phyloP scores from a whole-genome alignment of 2,888 invertebrate genomes.

The Agonopterix subpropinquella region DNA sequence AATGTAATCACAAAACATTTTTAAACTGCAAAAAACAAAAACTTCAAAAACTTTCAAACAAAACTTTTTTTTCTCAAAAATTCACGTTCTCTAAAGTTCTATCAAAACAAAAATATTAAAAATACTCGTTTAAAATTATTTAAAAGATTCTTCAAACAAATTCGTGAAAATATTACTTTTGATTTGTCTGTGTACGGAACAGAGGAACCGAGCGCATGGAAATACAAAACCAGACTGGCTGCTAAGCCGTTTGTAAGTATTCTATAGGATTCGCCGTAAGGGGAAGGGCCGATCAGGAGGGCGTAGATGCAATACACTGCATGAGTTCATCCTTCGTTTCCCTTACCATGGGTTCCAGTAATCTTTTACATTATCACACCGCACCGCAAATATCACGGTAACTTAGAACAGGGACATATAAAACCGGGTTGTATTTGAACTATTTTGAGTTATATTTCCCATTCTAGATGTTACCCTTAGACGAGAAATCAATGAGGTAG shows the following conservation, averaged over 20 bases:
- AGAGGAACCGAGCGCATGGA: conserved; percentile 63
- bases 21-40: conserved; percentile 23
- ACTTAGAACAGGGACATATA: background rate
- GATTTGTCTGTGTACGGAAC: conserved; percentile 36
- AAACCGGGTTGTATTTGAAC: too few relatives aligned
- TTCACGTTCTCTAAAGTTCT: conserved; percentile 34
- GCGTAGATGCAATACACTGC: conserved; percentile 66
- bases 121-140: conserved; percentile 23
- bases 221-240: conserved; percentile 73
- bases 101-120: conserved; percentile 21
- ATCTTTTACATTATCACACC: conserved; percentile 26
- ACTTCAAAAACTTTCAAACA: conserved; percentile 37
- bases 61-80: conserved; percentile 44
- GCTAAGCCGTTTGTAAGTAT: conserved; percentile 66
- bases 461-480: too few relatives aligned
- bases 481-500: too few relatives aligned
- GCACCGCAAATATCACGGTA: conserved; percentile 36
- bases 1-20: conserved; percentile 47
- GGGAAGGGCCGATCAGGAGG: conserved; percentile 73
- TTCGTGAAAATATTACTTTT: conserved; percentile 48
- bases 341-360: conserved; percentile 43
- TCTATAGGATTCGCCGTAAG: conserved; percentile 70
- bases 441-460: too few relatives aligned
- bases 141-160: conserved; percentile 33
- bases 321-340: conserved; percentile 59